Evolutionary conservation across 2,797 vertebrate species (phyloP).

Genomic region (Diplodus puntazzo): DNA sequence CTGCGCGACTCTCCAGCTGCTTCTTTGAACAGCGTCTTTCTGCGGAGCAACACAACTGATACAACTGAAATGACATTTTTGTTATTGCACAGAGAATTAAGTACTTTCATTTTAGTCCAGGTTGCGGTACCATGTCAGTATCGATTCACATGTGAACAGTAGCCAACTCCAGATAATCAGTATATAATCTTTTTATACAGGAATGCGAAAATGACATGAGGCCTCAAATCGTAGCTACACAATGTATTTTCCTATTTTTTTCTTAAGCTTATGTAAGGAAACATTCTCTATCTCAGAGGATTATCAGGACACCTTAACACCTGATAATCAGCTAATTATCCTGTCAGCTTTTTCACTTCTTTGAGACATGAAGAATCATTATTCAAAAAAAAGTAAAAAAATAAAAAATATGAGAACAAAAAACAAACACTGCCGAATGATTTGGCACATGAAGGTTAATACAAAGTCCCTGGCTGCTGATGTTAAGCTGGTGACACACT

Average conservation of each 20-base stretch:
- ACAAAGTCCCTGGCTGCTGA: constrained; percentile 33
- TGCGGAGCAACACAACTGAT: too few relatives aligned
- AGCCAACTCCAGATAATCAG: too few relatives aligned
- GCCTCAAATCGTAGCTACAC: neutral
- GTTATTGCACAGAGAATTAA: too few relatives aligned
- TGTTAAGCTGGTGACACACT: constrained; percentile 34
- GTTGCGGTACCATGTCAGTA: too few relatives aligned
- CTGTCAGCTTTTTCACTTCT: constrained; percentile 8
- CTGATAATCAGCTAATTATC: neutral
- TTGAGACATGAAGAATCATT: constrained; percentile 14
- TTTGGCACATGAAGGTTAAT: constrained; percentile 15
- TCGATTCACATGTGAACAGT: too few relatives aligned
- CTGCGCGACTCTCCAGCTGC: too few relatives aligned
- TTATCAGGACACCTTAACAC: constrained; percentile 2
- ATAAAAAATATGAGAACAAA: neutral
- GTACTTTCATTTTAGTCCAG: too few relatives aligned
- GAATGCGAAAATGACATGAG: too few relatives aligned
- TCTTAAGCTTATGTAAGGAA: neutral
- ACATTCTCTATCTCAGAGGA: constrained; percentile 6
- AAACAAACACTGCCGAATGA: neutral
- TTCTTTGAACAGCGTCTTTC: too few relatives aligned
- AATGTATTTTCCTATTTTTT: neutral
- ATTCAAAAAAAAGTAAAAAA: constrained; percentile 12
- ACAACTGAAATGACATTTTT: too few relatives aligned
- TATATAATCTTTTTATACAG: too few relatives aligned